These are phyloP conservation scores for Agrypnia vestita DNA, from an alignment of 1,140 invertebrate genomes.

Conservation along the genomic window DNA sequence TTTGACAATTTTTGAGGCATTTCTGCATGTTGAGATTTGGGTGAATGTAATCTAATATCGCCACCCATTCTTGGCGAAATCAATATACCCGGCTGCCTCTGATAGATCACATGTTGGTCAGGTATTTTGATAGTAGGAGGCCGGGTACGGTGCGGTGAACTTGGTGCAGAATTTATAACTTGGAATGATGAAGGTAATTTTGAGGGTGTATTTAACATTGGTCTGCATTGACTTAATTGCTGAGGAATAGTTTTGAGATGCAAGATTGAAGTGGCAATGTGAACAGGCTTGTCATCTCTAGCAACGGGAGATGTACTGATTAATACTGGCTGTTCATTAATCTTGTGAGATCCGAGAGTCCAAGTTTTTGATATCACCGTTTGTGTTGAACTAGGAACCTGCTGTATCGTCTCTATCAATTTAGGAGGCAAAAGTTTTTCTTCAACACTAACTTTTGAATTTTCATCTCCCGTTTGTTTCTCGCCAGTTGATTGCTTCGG, in stretches of 20 bases:
- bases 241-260: conserved; percentile 67
- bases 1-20: conserved; percentile 66
- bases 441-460: conserved; percentile 51
- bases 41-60: conserved; percentile 68
- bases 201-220: conserved; percentile 64
- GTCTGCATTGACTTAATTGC: conserved; percentile 63
- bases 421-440: conserved; percentile 45
- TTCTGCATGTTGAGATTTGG: conserved; percentile 67
- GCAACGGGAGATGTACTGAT: conserved; percentile 63
- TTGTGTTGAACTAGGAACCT: conserved; percentile 71
- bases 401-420: conserved; percentile 70
- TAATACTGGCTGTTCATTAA: conserved; percentile 66
- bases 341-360: conserved; percentile 68
- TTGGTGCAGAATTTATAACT: conserved; percentile 70
- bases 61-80: conserved; percentile 69
- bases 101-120: conserved; percentile 73
- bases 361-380: conserved; percentile 73
- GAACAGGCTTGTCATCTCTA: conserved; percentile 68
- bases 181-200: conserved; percentile 68
- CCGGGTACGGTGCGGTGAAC: conserved; percentile 68
- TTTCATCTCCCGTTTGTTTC: conserved; percentile 14
- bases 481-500: conserved; percentile 51
- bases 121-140: conserved; percentile 76
- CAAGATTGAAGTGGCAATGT: conserved; percentile 69
- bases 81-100: conserved; percentile 71